These are phyloP conservation scores for Tetropium fuscum DNA, from an alignment of 2,888 invertebrate species.

Conservation along the genomic window DNA sequence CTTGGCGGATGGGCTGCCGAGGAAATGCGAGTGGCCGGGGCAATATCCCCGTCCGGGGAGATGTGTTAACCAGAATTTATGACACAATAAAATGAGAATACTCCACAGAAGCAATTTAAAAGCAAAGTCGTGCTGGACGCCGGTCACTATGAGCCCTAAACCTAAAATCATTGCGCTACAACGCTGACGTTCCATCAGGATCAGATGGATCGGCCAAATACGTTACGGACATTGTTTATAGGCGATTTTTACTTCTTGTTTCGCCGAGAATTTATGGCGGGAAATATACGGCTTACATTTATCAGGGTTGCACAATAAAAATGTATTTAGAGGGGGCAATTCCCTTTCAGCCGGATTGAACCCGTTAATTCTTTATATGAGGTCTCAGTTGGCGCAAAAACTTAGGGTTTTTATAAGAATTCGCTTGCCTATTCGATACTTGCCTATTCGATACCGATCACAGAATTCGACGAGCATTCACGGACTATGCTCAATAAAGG, in stretches of 20 bases:
- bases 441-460: too few relatives aligned
- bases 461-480: too few relatives aligned
- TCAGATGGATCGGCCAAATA: conserved; percentile 11
- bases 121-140: conserved; percentile 33
- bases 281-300: conserved; percentile 7
- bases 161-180: conserved; percentile 18
- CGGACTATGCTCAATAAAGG: too few relatives aligned
- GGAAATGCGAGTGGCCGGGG: conserved; percentile 6
- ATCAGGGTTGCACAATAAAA: conserved; percentile 14
- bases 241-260: conserved; percentile 26
- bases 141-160: conserved; percentile 11
- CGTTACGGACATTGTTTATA: conserved; percentile 20
- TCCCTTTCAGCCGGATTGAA: neutral
- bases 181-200: conserved; percentile 23
- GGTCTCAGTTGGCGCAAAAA: too few relatives aligned
- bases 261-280: conserved; percentile 6
- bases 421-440: too few relatives aligned
- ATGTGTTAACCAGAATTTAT: conserved; percentile 30
- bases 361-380: neutral
- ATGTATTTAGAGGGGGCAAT: neutral
- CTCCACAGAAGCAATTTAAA: conserved; percentile 36
- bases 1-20: conserved; percentile 2
- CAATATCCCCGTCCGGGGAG: conserved; percentile 13
- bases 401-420: too few relatives aligned
- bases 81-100: conserved; percentile 28